These are phyloP conservation scores for Cheumatopsyche charites DNA, from an alignment of 1,140 invertebrate genomes.

Conservation along the genomic window DNA sequence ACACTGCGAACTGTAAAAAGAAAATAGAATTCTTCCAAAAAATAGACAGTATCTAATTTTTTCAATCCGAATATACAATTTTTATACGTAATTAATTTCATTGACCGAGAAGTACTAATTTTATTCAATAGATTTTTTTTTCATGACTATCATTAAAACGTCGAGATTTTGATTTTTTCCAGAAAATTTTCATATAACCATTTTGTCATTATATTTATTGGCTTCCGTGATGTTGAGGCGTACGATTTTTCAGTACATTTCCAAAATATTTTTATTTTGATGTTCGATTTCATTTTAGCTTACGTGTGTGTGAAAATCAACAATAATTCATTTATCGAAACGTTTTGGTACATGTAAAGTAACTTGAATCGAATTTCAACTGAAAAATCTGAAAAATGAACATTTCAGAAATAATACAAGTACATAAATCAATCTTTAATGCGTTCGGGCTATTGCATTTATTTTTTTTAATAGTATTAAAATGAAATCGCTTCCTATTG, in stretches of 20 bases:
- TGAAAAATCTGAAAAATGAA: constrained; percentile 35
- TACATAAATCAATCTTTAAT: constrained; percentile 47
- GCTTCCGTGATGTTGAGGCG: constrained; percentile 37
- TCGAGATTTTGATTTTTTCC: background rate
- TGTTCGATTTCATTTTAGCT: constrained; percentile 42
- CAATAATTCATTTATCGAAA: constrained; percentile 39
- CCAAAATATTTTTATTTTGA: constrained; percentile 1
- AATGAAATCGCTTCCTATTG: constrained; percentile 30
- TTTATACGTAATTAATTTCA: constrained; percentile 21
- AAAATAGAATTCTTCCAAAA: constrained; percentile 28
- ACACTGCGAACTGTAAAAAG: background rate
- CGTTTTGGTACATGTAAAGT: constrained; percentile 39
- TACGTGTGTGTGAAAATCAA: constrained; percentile 44
- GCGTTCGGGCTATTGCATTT: constrained; percentile 48
- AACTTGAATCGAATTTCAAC: constrained; percentile 6
- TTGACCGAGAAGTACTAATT: constrained; percentile 44
- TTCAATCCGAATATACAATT: constrained; percentile 31
- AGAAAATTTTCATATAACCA: background rate
- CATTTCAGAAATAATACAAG: constrained; percentile 41
- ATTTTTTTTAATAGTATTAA: constrained; percentile 42
- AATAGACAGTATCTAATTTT: constrained; percentile 23
- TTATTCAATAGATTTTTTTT: constrained; percentile 9
- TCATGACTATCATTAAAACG: no score
- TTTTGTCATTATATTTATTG: constrained; percentile 45
- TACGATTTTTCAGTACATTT: background rate